Conservation (phyloP, 2,113 vertebrate species). For the Cheirogaleus medius region DNA sequence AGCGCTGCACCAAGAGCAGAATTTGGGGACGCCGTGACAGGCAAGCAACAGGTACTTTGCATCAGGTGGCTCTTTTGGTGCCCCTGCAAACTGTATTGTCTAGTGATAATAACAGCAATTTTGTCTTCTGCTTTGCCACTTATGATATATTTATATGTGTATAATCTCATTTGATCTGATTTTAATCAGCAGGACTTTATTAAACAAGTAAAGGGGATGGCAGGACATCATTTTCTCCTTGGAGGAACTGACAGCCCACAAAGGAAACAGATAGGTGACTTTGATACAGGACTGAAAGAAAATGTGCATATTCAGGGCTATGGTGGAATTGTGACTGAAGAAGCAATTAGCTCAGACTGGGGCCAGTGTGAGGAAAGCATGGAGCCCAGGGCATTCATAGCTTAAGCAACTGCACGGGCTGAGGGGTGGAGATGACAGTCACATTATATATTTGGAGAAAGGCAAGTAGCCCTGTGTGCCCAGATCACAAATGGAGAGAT, state of each 20-base stretch:
- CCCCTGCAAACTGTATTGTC: not conserved
- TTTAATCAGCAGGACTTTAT: not conserved
- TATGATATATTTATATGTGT: not conserved
- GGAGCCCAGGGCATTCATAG: fast-evolving
- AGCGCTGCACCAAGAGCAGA: not conserved
- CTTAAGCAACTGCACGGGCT: not conserved
- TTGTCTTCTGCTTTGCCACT: not conserved
- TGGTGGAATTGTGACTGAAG: not conserved
- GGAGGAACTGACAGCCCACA: not conserved
- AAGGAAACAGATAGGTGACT: not conserved
- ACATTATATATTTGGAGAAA: fast-evolving
- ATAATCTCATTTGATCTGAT: fast-evolving
- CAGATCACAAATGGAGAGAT: not conserved
- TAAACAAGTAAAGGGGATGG: not conserved
- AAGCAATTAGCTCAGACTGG: not conserved
- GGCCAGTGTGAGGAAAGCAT: not conserved
- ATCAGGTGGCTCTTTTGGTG: not conserved
- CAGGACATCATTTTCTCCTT: not conserved
- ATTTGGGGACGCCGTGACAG: not conserved
- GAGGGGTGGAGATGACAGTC: fast-evolving
- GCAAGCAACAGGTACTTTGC: not conserved
- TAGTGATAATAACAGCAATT: not conserved
- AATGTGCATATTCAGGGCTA: fast-evolving
- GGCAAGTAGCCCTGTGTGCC: not conserved
- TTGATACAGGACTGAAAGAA: not conserved